These are phyloP conservation scores for Pocillopora meandrina DNA, from an alignment of 92 coral and sea anemone species.

Conservation along the genomic window DNA sequence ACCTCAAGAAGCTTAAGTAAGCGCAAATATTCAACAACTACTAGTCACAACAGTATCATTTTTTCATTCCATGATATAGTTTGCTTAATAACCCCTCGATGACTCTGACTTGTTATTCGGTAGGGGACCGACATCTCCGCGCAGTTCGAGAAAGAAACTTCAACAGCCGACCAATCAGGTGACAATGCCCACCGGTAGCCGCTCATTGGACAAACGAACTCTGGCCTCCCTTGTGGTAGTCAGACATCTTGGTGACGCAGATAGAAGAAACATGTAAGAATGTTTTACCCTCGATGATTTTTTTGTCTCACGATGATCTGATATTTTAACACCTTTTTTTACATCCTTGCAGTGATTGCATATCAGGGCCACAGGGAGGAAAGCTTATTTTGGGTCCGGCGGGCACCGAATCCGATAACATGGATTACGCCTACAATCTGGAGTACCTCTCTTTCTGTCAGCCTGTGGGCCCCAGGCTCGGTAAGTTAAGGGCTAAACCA, in stretches of 20 bases:
- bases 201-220: conserved; percentile 90
- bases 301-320: background rate
- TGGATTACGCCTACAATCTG: conserved; percentile 61
- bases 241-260: conserved; percentile 80
- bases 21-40: conserved; percentile 17
- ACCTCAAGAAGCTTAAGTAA: conserved; percentile 86
- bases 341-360: conserved; percentile 45
- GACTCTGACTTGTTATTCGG: background rate
- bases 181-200: conserved; percentile 78
- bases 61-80: background rate
- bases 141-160: conserved; percentile 63
- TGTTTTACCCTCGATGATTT: background rate
- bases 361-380: conserved; percentile 35
- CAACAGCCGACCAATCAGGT: conserved; percentile 67
- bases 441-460: conserved; percentile 85
- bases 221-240: conserved; percentile 92
- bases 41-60: background rate
- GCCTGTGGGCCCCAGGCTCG: conserved; percentile 88
- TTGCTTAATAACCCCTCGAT: too few relatives aligned
- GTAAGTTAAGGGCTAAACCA: conserved; percentile 32
- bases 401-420: conserved; percentile 31
- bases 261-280: conserved; percentile 76
- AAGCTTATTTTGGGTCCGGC: conserved; percentile 40
- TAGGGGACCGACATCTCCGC: conserved; percentile 79
- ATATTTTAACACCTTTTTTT: background rate